A percentile compares a stretch with the other conserved stretches of the same genome.
Evolutionary conservation across 1,140 invertebrate genomes (phyloP).

Genomic region (Halesus radiatus): DNA sequence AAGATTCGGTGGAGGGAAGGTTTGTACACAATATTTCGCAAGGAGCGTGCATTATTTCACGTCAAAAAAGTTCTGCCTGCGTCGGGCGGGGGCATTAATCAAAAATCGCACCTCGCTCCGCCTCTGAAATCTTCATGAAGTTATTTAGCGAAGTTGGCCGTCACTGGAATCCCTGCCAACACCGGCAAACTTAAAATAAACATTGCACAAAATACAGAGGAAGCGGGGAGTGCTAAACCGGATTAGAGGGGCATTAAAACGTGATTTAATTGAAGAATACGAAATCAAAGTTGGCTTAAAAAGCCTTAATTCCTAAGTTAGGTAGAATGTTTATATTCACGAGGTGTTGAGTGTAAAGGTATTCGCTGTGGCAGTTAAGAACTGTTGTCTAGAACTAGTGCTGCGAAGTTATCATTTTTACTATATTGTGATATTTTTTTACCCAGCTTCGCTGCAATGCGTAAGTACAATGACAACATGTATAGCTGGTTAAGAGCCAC

Average conservation of each 20-base stretch:
- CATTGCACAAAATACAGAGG: constrained; percentile 2
- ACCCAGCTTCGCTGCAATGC: no score
- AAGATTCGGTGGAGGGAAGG: constrained; percentile 9
- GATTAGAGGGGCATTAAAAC: not conserved
- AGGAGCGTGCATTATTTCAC: constrained; percentile 49
- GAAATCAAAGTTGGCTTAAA: no score
- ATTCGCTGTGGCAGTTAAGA: no score
- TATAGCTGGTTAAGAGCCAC: no score
- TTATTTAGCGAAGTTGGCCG: constrained; percentile 50
- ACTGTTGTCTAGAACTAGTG: no score
- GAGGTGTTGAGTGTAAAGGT: no score
- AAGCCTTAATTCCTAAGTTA: no score
- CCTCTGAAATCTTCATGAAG: constrained; percentile 50
- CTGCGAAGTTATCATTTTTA: no score
- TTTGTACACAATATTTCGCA: constrained; percentile 8
- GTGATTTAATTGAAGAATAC: no score
- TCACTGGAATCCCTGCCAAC: not conserved
- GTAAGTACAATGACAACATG: no score
- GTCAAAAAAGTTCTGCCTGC: constrained; percentile 52
- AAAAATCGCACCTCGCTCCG: constrained; percentile 40
- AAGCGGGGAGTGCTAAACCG: not conserved
- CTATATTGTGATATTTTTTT: no score
- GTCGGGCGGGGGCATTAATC: constrained; percentile 51
- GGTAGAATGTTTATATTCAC: no score
- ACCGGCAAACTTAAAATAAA: constrained; percentile 16